Base-by-base conservation (phyloP, 2,797 vertebrate genomes). In the Silurus lanzhouensis region DNA sequence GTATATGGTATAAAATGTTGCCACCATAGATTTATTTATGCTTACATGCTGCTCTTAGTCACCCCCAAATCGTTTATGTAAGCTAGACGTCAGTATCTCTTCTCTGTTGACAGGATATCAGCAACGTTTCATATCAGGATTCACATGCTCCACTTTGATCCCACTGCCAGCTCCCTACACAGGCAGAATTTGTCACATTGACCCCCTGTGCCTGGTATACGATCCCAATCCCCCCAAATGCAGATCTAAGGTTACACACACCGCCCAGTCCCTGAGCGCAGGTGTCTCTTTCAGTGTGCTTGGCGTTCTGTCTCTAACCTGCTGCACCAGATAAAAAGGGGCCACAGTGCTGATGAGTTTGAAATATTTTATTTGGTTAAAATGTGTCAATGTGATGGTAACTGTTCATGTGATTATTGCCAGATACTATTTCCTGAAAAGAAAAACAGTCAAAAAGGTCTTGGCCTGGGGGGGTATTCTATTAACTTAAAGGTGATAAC, bases 91-190 rank as follows among this genome's bases (percentile, higher is more conserved):
- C 83, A 87, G 88, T 67, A 77, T 90, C 85, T 90, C 81, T 77
- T 87, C 84, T 87, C 86, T 85, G 83, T 82, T 86, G 82, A 85
- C 79, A 83, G 90, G 63, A 87, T 88, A 91, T 89, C 88, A 88
- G 88, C 81, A 90, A 88, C 80, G 78, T 91, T 92, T 88, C 83
- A 88, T 83, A 90, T 90, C 88, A 90, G 84, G 85, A 89, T 83
- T 84, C 83, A 89, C 55, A 46, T 31, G 80, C 66, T 55, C 52
- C 17, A 9, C 90, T 92, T 91, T 91, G 90, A 91, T 89, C 85
- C 27, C 15, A 8, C 74, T 88, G 90, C 90, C 91, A 90, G 80
- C 27, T 82, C 81, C 68, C 67, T 84, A 83, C 88, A 84, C 81
- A 25, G 86, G 85, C 84, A 81, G 85, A 88, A 90, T 86, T 88